phyloP scores from a whole-genome alignment of 2,113 vertebrate species.

The Stomatorhinus ivindoensis region DNA sequence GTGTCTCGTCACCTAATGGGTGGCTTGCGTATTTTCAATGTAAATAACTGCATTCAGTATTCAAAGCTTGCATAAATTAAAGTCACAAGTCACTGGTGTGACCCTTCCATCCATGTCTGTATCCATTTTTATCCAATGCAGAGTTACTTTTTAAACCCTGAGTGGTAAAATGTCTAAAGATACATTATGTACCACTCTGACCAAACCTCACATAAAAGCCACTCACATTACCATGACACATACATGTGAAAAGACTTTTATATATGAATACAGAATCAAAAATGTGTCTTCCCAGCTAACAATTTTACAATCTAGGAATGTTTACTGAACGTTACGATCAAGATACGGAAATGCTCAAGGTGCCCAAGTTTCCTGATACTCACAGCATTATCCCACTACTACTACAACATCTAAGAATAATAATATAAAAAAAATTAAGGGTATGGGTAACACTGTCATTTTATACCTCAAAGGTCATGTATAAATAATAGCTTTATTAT shows the following conservation, averaged over 20 bases:
- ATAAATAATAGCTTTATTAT: background rate
- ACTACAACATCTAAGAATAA: background rate
- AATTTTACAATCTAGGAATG: background rate
- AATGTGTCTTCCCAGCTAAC: background rate
- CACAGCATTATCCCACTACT: background rate
- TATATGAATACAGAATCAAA: background rate
- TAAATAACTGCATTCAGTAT: background rate
- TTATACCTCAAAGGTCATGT: background rate
- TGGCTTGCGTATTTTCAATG: background rate
- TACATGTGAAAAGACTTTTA: background rate
- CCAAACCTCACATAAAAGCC: background rate
- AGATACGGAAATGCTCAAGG: background rate
- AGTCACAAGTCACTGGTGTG: background rate
- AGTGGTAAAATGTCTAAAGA: background rate
- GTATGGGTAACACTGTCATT: background rate
- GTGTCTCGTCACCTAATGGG: background rate
- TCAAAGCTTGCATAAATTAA: background rate
- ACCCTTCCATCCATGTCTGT: background rate
- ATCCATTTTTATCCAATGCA: background rate
- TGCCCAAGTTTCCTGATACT: background rate
- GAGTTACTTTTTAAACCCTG: background rate
- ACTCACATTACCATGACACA: background rate
- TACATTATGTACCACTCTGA: background rate
- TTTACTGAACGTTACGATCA: background rate
- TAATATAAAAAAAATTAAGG: background rate